Base-by-base conservation (phyloP, 1,140 invertebrate genomes). In the Parapsyche elsis region DNA sequence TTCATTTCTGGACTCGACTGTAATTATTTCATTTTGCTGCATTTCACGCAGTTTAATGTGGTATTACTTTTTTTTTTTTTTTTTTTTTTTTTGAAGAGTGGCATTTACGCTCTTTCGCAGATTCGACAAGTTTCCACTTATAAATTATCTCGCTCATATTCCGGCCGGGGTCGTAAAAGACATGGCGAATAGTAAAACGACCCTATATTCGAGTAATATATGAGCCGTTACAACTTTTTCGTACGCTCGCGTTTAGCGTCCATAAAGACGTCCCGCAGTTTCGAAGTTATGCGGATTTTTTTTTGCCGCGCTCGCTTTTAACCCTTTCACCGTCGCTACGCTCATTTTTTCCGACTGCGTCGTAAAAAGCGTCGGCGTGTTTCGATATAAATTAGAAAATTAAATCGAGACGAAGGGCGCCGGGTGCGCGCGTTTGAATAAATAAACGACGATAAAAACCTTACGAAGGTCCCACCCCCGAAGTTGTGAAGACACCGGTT, bases 401-500 rank as follows among this genome's bases (percentile, higher is more conserved):
- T 53, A 16, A 5, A 53, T 16, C 2, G 49, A 14, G 10, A 14
- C 2, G 16, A 53, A 53, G 49, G 2, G 49, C 12, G 49, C 49
- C 49, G 49, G 49, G 49, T 53, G 10, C 49, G 10, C 49, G 49
- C 10, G 10, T 53, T 53, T 16, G 16, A 53, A 53, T 14, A 53
- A 53, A 53, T 38, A 38, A 38, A 38, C 30, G 30, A 7, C 30
- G 30, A 38, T 38, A 38, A 38, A 38, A 38, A 4, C 2, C 30
- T n/a, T 1, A 38, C 30, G 30, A 38, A 38, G 30, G 30, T 38
- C 30, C 30, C 10, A 12, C 16, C 16, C 64, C 64, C 53, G 19
- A 26, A 67, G 64, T 67, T 67, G 64, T 67, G 71, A 73, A 73
- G 71, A 73, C 71, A 73, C 71, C 24, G 74, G 30, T 76, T 61